Evolutionary conservation across 1,140 invertebrate genomes (phyloP), one percentile per base, ranked within the genome.

Genomic region (Papilio machaon): DNA sequence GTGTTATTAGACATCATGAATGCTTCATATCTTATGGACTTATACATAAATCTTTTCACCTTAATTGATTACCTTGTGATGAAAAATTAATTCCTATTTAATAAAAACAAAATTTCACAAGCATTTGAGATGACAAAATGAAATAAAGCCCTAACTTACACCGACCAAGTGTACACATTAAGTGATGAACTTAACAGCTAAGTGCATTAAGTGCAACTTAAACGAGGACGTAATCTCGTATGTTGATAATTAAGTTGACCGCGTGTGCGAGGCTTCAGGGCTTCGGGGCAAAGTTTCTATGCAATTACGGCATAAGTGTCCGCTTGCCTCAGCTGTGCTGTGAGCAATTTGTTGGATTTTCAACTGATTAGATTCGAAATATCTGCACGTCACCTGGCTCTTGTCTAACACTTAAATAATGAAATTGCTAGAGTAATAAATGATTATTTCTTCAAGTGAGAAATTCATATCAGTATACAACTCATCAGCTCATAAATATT

Each of bases 171-270:
- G 52, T 54, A 15, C 23, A 67, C 64, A 35, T 67, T 67, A 67
- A 67, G 64, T 67, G 64, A 67, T 67, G 30, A 67, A 35, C 23
- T 67, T 67, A 67, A 8, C 64, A 13, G 64, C 64, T 67, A 67
- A 67, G 23, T 67, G 10, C 23, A 35, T 67, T 67, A 67, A 10
- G 23, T 67, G 64, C 64, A 67, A 35, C 64, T 67, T 64, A 64
- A 67, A 23, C 60, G 11, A 23, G 60, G 60, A 67, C 60, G 60
- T 67, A 67, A 67, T 67, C 64, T 67, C 64, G 30, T 67, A 11
- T 35, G 64, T 23, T 13, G 64, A 30, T 35, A 67, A 67, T 67
- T 30, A 67, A 67, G 64, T 67, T 67, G 64, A 13, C 60, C 23
- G 64, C 13, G 64, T 64, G 23, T 54, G 13, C 5, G 11, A 54